Evolutionary conservation across 2,888 invertebrate species (phyloP).

Genomic region (Phytoseiulus persimilis): DNA sequence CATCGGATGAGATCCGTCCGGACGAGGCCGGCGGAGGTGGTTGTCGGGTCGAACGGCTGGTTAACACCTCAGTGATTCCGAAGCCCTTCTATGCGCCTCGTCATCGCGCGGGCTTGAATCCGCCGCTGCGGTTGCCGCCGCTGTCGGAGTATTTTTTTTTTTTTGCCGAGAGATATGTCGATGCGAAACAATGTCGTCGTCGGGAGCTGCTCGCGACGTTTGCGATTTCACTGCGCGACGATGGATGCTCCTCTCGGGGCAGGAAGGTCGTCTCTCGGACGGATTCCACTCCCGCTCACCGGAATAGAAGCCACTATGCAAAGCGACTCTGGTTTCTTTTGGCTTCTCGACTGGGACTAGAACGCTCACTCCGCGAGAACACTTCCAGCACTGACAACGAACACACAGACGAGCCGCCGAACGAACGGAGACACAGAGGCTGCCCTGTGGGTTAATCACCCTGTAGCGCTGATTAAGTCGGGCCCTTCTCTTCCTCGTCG

Average conservation of each 20-base stretch:
- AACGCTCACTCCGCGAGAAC: neutral
- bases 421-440: neutral
- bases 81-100: neutral
- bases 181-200: neutral
- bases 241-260: too few relatives aligned
- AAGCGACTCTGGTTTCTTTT: neutral
- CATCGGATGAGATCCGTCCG: too few relatives aligned
- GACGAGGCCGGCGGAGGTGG: neutral
- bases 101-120: neutral
- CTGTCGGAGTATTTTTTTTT: neutral
- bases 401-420: neutral
- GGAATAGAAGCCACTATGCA: neutral
- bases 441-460: slow-evolving; percentile 5
- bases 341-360: neutral
- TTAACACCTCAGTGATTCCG: neutral
- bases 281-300: too few relatives aligned
- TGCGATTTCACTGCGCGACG: too few relatives aligned
- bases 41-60: neutral
- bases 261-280: too few relatives aligned
- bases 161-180: neutral
- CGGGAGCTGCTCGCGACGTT: too few relatives aligned
- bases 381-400: neutral
- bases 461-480: neutral
- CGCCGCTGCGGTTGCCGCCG: neutral
- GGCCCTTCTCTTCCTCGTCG: neutral